These are phyloP conservation scores for Torymus tubicola DNA, from an alignment of 2,888 invertebrate genomes.

Conservation along the genomic window DNA sequence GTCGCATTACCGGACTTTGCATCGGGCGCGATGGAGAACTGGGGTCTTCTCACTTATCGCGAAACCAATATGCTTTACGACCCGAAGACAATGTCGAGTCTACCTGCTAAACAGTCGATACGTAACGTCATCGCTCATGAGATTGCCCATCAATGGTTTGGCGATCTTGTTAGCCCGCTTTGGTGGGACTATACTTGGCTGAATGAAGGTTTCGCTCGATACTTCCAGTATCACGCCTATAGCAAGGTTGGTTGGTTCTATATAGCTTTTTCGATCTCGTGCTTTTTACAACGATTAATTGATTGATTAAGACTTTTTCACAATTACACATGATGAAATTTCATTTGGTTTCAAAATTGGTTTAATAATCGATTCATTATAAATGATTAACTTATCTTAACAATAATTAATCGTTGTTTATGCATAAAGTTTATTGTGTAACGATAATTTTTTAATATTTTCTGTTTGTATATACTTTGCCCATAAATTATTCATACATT, in stretches of 20 bases:
- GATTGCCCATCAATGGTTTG: constrained; percentile 79
- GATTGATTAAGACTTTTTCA: too few species aligned
- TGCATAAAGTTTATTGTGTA: too few species aligned
- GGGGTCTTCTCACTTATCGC: constrained; percentile 76
- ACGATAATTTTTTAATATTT: too few species aligned
- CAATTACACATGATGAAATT: too few species aligned
- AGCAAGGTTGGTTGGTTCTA: constrained; percentile 66
- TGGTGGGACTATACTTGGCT: constrained; percentile 76
- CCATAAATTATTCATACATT: too few species aligned
- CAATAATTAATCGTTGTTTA: too few species aligned
- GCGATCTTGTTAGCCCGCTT: constrained; percentile 72
- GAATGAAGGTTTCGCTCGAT: constrained; percentile 78
- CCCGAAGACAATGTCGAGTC: constrained; percentile 55
- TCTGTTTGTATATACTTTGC: too few species aligned
- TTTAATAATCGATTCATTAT: too few species aligned
- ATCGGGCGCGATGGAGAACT: constrained; percentile 79
- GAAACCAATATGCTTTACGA: constrained; percentile 90
- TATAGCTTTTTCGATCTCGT: too few species aligned
- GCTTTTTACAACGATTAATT: too few species aligned
- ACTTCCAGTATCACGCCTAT: constrained; percentile 77
- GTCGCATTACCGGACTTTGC: constrained; percentile 79
- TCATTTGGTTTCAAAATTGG: too few species aligned
- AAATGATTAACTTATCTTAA: too few species aligned
- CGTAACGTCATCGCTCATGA: constrained; percentile 77
- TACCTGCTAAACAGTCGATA: constrained; percentile 64